Percentiles rank a stretch among this genome's conserved stretches.
These are phyloP conservation scores for Pterocles burchelli DNA, from an alignment of 2,113 vertebrate species.

Conservation along the genomic window DNA sequence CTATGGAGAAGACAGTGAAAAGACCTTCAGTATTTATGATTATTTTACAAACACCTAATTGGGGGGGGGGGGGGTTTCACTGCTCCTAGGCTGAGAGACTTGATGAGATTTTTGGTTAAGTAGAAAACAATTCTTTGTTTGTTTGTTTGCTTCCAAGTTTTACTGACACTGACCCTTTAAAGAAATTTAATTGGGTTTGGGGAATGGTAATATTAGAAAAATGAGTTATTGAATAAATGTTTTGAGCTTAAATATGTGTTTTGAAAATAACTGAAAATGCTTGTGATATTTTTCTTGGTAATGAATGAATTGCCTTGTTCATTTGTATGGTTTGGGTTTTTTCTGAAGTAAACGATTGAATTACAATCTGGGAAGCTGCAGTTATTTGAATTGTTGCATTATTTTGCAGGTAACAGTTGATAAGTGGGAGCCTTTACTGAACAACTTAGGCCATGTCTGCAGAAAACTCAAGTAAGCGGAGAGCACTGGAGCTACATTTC, in stretches of 20 bases:
- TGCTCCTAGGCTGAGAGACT: not conserved
- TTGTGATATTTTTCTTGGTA: not conserved
- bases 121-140: not conserved
- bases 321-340: not conserved
- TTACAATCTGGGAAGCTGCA: not conserved
- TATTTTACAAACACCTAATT: not conserved
- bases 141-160: not conserved
- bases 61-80: not conserved
- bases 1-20: not conserved
- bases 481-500: not conserved
- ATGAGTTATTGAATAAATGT: not conserved
- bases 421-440: conserved; percentile 97
- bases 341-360: not conserved
- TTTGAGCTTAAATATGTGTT: not conserved
- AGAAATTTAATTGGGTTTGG: not conserved
- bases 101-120: not conserved
- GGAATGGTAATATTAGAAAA: not conserved
- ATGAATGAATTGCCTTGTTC: not conserved
- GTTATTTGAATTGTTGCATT: conserved; percentile 19
- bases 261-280: not conserved
- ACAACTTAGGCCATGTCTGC: conserved; percentile 97
- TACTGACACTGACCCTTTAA: not conserved
- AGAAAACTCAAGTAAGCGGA: conserved; percentile 95
- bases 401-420: conserved; percentile 93
- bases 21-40: not conserved